Evolutionary conservation across 2,888 invertebrate species (phyloP).

Genomic region (Pyrrhosoma nymphula): DNA sequence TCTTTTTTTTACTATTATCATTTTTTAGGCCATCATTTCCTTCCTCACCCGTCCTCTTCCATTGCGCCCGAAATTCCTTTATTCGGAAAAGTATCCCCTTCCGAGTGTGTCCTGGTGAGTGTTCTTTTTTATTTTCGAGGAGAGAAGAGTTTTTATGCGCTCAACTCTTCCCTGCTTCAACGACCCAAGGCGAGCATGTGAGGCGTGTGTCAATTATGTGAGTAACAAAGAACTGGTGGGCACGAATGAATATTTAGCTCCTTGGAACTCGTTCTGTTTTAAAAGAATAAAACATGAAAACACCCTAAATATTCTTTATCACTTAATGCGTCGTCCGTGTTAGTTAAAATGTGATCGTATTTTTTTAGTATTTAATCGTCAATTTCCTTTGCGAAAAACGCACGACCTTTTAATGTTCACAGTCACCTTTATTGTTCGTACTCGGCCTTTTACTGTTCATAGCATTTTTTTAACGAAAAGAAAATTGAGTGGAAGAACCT

Average conservation of each 20-base stretch:
- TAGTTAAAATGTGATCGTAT: no score
- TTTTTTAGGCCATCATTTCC: not conserved
- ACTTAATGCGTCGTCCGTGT: no score
- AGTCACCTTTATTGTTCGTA: no score
- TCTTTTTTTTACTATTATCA: not conserved
- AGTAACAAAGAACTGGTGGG: not conserved
- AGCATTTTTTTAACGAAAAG: no score
- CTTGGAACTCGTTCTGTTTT: not conserved
- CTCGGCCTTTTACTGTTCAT: no score
- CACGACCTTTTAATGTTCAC: no score
- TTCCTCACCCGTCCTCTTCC: not conserved
- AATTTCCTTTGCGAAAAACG: no score
- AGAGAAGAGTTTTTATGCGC: not conserved
- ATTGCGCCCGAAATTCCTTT: not conserved
- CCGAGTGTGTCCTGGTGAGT: not conserved
- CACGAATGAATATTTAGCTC: not conserved
- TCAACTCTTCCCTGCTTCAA: not conserved
- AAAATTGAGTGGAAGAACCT: no score
- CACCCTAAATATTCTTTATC: not conserved
- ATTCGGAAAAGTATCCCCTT: conserved; percentile 6
- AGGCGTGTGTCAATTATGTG: not conserved
- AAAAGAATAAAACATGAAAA: not conserved
- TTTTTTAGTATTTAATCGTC: no score
- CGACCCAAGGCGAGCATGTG: not conserved
- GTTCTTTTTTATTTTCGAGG: not conserved